Evolutionary conservation across 2,888 invertebrate genomes (phyloP), one percentile per base, ranked within the genome.

Genomic region (Neuroscelio doddi): DNA sequence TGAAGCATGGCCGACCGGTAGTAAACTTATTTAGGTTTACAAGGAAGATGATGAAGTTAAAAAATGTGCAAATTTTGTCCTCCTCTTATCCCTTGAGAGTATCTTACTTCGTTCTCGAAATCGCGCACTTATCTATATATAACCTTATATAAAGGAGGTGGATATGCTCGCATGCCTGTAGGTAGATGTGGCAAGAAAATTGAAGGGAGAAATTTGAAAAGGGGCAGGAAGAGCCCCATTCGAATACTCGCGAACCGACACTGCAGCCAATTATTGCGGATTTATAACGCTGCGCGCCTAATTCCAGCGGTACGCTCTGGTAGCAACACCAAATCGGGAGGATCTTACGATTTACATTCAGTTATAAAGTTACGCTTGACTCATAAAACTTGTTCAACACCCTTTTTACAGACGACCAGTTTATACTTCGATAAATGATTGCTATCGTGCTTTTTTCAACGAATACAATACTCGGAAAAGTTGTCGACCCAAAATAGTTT

Each of bases 211-310:
- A 74, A 72, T 72, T 70, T 72, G 69, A 67, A 63, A 66, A 50
- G 66, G 70, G 73, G 70, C 68, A 52, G 71, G 69, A 70, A 68
- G 73, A 72, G 74, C 73, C 73, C 70, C 66, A 72, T 75, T 72
- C 66, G 57, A 67, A 67, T 59, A 66, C 68, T 68, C 44, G 44
- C 69, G 69, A 70, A 72, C 72, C 70, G 69, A 76, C 77, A 69
- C 69, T 74, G 73, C 74, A 76, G 78, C 81, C 82, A 82, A 83
- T 83, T 83, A 83, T 82, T 76, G 76, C 77, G 78, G 77, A 83
- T 82, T 83, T 83, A 83, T 80, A 80, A 79, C 62, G 49, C 62
- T 62, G 57, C 21, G 61, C 66, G 50, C 64, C 63, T 69, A 57
- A 69, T 69, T 62, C 65, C 46, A 59, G 55, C 64, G 63, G 70